Evolutionary conservation across 2,113 vertebrate genomes (phyloP), one percentile per base, ranked within the genome.

Genomic region (Hucho hucho): DNA sequence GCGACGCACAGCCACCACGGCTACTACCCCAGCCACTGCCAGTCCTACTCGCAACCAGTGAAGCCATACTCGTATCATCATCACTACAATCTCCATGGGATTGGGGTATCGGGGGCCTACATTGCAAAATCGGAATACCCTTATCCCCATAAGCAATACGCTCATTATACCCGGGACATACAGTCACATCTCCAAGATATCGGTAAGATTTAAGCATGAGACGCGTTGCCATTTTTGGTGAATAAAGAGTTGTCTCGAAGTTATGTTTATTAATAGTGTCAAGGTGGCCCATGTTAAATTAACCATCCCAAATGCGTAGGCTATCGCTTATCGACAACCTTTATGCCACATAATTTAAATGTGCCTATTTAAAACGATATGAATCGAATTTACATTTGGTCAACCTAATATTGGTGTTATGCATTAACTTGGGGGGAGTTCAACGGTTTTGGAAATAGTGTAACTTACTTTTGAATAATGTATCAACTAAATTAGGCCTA

Each of bases 91-190:
- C 83, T 97, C 83, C 95, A 94, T 70, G 95, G 94, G 73, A 89
- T 96, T 56, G 92, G 88, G 0, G 65, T 93, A 0, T 74, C 94
- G 0, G 93, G 94, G 25, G 92, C 91, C 2, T 96, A 95, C 87
- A 90, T 95, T 0, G 93, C 93, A 7, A 98, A 98, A 82, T 89
- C 94, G 6, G 96, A 98, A 11, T 97, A 96, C 79, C 83, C 94
- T 25, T 96, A 96, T 80, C 92, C 92, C 25, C 89, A 93, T 1
- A 77, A 75, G 25, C 94, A 96, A 69, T 95, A 94, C 79, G 89
- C 93, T 0, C 92, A 93, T 11, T 97, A 94, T 91, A 80, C 84
- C 85, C 89, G 95, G 68, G 96, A 97, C 64, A 89, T 90, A 78
- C 95, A 93, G 81, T 77, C 95, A 28, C 88, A 93, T 0, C 82